Evolutionary conservation across 2,797 vertebrate species (phyloP), one percentile per base, ranked within the genome.

Genomic region (Buceros bicornis): DNA sequence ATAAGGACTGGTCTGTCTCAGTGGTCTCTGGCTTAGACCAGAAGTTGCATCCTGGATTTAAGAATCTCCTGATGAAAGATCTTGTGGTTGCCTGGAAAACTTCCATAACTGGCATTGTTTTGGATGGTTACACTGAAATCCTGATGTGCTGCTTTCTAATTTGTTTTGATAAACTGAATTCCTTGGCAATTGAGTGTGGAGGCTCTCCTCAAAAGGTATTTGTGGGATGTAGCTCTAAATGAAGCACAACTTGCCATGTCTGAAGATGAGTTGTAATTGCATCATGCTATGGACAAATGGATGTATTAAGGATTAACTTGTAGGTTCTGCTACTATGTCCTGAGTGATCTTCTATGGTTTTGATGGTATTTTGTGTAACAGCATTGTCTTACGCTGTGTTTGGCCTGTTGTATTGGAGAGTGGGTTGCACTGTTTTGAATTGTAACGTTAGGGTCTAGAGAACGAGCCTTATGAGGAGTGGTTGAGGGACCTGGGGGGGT

Each of bases 221-320:
- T 64, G 29, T n/a, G 15, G 21, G 31, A 5, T 6, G 15, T 29
- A 28, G 47, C 62, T 74, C n/a, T 51, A 35, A 18, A 31, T 10
- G 40, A 57, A 29, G 16, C 37, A 22, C 21, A 4, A 22, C 18
- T 50, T 69, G 26, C 50, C 16, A 2, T 16, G 6, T 33, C 50
- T 50, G 8, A 48, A 82, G 77, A 22, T 14, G 40, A 42, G 33
- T 11, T 35, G 40, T 29, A 48, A 53, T 15, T 70, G 47, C 22
- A 9, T 40, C 4, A 2, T 19, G 35, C 60, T 28, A n/a, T 29
- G 66, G 10, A 24, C 0, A 1, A 5, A 3, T 10, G 10, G 37
- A 18, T 1, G 0, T n/a, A 12, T 7, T 40, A 43, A 40, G 47
- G 43, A 21, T 57, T 40, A 72, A 62, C 28, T 13, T 25, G 8